These are phyloP conservation scores for Crioceris asparagi DNA, from an alignment of 2,888 invertebrate species.

Conservation along the genomic window DNA sequence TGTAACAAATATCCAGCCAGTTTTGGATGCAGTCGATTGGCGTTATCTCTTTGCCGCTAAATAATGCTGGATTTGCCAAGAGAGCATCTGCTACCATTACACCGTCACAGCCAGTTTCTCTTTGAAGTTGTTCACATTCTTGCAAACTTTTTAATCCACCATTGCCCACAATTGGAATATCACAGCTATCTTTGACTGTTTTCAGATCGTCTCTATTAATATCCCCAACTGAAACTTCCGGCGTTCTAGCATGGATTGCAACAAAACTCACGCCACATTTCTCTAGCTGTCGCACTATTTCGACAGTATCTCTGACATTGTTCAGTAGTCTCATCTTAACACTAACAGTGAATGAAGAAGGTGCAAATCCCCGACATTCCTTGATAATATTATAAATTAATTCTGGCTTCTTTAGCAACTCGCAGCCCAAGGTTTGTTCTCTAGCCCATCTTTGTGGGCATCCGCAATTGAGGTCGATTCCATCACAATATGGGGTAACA, in stretches of 20 bases:
- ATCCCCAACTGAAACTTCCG: constrained; percentile 62
- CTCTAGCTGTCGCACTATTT: constrained; percentile 65
- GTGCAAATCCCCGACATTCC: constrained; percentile 61
- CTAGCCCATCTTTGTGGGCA: constrained; percentile 96
- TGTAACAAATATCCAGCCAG: constrained; percentile 65
- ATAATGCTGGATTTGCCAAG: constrained; percentile 84
- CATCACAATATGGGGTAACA: constrained; percentile 69
- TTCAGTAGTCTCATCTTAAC: constrained; percentile 80
- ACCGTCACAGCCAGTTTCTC: constrained; percentile 63
- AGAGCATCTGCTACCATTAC: constrained; percentile 91
- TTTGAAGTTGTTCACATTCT: constrained; percentile 59
- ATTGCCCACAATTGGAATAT: constrained; percentile 83
- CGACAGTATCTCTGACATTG: constrained; percentile 61
- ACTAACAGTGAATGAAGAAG: constrained; percentile 73
- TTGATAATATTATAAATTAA: constrained; percentile 68
- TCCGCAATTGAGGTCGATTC: constrained; percentile 94
- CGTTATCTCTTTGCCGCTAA: constrained; percentile 59
- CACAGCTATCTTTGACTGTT: constrained; percentile 57
- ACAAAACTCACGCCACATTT: constrained; percentile 80
- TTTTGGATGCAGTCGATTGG: constrained; percentile 67
- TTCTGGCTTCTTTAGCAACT: constrained; percentile 73
- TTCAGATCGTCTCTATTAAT: constrained; percentile 61
- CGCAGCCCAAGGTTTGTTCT: constrained; percentile 80
- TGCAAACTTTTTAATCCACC: constrained; percentile 70
- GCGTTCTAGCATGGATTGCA: constrained; percentile 87